These are phyloP conservation scores for Periophthalmus modestus DNA, from an alignment of 2,113 vertebrate species.

Conservation along the genomic window DNA sequence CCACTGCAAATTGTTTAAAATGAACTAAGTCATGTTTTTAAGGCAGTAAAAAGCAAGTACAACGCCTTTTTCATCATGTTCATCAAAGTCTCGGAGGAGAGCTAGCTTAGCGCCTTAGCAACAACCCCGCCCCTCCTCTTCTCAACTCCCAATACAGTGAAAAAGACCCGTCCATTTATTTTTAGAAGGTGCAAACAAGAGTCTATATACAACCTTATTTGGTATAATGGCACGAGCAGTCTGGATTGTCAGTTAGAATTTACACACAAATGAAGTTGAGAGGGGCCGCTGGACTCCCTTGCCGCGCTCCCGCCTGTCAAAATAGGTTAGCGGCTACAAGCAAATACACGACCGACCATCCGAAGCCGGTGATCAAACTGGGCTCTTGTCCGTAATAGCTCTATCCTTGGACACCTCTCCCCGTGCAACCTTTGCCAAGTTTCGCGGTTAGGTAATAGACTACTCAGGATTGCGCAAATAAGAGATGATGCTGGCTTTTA, in stretches of 20 bases:
- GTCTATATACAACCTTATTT: constrained; percentile 58
- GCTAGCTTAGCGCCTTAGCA: constrained; percentile 49
- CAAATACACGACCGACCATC: constrained; percentile 57
- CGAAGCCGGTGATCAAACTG: constrained; percentile 52
- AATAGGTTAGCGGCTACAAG: constrained; percentile 69
- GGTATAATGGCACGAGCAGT: constrained; percentile 68
- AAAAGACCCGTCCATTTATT: constrained; percentile 50
- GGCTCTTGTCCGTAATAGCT: constrained; percentile 60
- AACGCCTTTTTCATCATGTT: constrained; percentile 6
- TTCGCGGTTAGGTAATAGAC: constrained; percentile 66
- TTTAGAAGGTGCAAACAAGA: constrained; percentile 70
- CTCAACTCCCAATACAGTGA: background rate
- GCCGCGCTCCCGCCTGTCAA: constrained; percentile 72
- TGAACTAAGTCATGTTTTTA: too few relatives aligned
- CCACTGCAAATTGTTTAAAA: too few relatives aligned
- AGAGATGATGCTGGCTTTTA: constrained; percentile 63
- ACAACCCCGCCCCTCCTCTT: constrained; percentile 32
- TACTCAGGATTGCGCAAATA: constrained; percentile 62
- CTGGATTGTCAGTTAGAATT: constrained; percentile 70
- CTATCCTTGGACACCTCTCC: constrained; percentile 60
- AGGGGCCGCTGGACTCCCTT: constrained; percentile 56
- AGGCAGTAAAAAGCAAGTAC: too few relatives aligned
- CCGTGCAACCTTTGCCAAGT: constrained; percentile 26
- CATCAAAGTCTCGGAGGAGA: constrained; percentile 51
- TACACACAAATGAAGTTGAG: constrained; percentile 71